These are phyloP conservation scores for Chondrosia reniformis DNA, from an alignment of 37 sponge, comb jelly and placozoan genomes.

Conservation along the genomic window DNA sequence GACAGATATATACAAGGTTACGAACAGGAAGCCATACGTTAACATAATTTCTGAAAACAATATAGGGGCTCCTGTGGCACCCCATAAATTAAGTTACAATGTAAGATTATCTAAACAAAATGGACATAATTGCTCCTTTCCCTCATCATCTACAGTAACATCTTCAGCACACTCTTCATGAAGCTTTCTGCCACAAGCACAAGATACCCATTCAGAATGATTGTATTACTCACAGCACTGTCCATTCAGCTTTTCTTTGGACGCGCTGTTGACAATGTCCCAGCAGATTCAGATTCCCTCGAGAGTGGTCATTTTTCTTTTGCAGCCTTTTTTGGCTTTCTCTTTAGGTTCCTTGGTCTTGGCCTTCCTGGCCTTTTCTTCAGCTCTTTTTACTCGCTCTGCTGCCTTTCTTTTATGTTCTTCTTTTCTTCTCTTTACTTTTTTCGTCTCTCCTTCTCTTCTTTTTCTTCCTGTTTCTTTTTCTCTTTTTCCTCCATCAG, in stretches of 20 bases:
- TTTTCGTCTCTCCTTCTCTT: background rate
- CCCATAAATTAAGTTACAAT: background rate
- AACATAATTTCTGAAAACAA: too few relatives aligned
- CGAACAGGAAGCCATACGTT: too few relatives aligned
- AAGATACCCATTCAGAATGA: slow-evolving; percentile 32
- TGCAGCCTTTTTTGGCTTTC: background rate
- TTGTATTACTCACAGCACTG: too few relatives aligned
- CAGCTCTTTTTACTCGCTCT: slow-evolving; percentile 1
- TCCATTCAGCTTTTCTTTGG: too few relatives aligned
- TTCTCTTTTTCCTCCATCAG: slow-evolving; percentile 5
- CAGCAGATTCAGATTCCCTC: too few relatives aligned
- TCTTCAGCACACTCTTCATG: slow-evolving; percentile 41
- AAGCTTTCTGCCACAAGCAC: slow-evolving; percentile 35
- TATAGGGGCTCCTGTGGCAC: too few relatives aligned
- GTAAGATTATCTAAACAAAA: background rate
- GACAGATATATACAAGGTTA: too few relatives aligned
- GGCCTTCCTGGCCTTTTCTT: slow-evolving; percentile 12
- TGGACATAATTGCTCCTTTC: slow-evolving; percentile 1
- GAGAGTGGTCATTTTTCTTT: too few relatives aligned
- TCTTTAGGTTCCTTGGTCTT: background rate
- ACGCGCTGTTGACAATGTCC: too few relatives aligned
- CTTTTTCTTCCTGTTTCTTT: slow-evolving; percentile 22
- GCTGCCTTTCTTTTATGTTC: background rate
- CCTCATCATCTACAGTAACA: background rate
- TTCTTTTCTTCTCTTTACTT: slow-evolving; percentile 17